phyloP scores from a whole-genome alignment of 2,888 invertebrate species.

The Sesia apiformis region DNA sequence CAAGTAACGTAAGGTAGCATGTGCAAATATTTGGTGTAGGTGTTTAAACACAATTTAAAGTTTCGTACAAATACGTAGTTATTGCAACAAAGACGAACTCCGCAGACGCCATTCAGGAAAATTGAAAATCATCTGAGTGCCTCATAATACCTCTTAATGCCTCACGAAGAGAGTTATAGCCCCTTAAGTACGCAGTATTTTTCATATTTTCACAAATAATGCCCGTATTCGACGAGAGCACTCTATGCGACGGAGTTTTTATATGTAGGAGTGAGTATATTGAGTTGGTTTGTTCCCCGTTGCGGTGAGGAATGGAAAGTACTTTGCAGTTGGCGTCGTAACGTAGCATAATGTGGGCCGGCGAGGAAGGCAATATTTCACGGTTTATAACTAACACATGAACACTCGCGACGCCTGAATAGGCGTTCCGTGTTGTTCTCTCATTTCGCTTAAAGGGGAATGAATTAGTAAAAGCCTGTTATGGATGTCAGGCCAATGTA shows the following conservation, averaged over 20 bases:
- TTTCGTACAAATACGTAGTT: too few species aligned
- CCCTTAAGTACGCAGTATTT: slow-evolving; percentile 52
- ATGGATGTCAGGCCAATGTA: slow-evolving; percentile 16
- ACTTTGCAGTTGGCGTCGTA: slow-evolving; percentile 20
- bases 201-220: slow-evolving; percentile 64
- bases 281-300: slow-evolving; percentile 6
- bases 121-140: slow-evolving; percentile 67
- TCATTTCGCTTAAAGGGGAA: slow-evolving; percentile 38
- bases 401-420: slow-evolving; percentile 29
- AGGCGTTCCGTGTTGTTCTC: slow-evolving; percentile 33
- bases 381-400: slow-evolving; percentile 40
- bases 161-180: slow-evolving; percentile 51
- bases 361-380: slow-evolving; percentile 38
- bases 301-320: slow-evolving; percentile 12
- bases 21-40: too few species aligned
- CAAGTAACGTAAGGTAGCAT: too few species aligned
- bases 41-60: too few species aligned
- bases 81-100: slow-evolving; percentile 40
- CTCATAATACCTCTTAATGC: slow-evolving; percentile 65
- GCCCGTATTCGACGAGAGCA: slow-evolving; percentile 26
- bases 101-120: slow-evolving; percentile 52
- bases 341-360: slow-evolving; percentile 13
- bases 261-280: slow-evolving; percentile 4
- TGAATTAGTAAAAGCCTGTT: slow-evolving; percentile 44
- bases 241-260: slow-evolving; percentile 15